Evolutionary conservation across 1,140 invertebrate genomes (phyloP).

Genomic region (Philotrypesis tridentata): DNA sequence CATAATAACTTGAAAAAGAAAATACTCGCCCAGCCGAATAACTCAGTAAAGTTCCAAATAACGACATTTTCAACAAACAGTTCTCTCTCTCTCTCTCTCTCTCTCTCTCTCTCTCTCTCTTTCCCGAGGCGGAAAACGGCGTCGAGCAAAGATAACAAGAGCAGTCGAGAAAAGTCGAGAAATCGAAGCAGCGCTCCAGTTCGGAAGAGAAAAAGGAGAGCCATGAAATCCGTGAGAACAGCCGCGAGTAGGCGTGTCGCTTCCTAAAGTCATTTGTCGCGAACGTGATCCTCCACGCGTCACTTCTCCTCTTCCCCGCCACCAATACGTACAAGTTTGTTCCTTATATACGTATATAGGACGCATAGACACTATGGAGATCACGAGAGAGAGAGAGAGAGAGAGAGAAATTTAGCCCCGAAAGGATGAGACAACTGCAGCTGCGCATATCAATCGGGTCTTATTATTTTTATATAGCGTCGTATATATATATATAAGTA

Average conservation of each 20-base stretch:
- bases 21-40: neutral
- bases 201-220: slow-evolving; percentile 59
- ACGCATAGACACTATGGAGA: too few relatives aligned
- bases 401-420: slow-evolving; percentile 15
- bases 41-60: neutral
- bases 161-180: slow-evolving; percentile 26
- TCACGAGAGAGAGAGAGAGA: neutral
- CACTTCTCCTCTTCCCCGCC: neutral
- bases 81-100: too few relatives aligned
- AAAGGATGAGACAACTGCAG: slow-evolving; percentile 63
- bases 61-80: neutral
- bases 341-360: slow-evolving; percentile 10
- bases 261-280: slow-evolving; percentile 71
- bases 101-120: too few relatives aligned
- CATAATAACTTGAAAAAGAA: too few relatives aligned
- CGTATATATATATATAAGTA: neutral
- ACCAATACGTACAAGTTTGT: too few relatives aligned
- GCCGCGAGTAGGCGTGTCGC: slow-evolving; percentile 68
- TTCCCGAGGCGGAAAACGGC: neutral
- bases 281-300: slow-evolving; percentile 64
- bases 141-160: neutral
- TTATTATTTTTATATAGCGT: slow-evolving; percentile 24
- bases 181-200: slow-evolving; percentile 33
- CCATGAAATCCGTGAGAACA: slow-evolving; percentile 58
- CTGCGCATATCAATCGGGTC: slow-evolving; percentile 36